Percentiles rank a stretch among this genome's conserved stretches.
Conservation (phyloP, 92 coral and sea anemone species). For the Palythoa grandiflora region DNA sequence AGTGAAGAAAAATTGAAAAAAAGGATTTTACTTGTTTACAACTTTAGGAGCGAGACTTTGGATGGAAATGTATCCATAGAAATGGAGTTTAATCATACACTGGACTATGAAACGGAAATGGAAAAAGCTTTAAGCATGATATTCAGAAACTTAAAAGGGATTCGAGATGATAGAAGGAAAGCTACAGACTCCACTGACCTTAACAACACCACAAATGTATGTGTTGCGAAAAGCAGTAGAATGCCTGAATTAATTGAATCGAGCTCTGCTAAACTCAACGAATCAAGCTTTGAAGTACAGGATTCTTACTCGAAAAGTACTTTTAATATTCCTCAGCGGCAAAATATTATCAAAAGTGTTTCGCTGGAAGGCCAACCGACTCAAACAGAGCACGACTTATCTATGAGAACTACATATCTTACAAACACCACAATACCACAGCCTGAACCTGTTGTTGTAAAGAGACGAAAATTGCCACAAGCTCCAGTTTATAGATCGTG, state of each 20-base stretch:
- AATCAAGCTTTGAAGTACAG: neutral
- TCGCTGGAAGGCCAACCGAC: constrained; percentile 3
- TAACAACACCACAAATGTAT: neutral
- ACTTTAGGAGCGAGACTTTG: neutral
- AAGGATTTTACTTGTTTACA: neutral
- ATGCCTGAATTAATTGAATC: neutral
- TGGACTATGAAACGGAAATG: constrained; percentile 46
- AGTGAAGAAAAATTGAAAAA: neutral
- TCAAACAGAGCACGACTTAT: neutral
- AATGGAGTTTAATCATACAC: constrained; percentile 9
- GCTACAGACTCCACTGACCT: neutral
- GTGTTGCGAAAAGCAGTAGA: neutral
- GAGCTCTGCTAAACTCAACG: neutral
- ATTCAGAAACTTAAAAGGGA: constrained; percentile 39
- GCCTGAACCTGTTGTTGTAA: neutral
- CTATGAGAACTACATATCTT: neutral
- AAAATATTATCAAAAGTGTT: neutral
- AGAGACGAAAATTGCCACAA: constrained; percentile 17
- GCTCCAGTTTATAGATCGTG: neutral
- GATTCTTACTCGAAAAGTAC: neutral
- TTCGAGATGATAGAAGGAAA: constrained; percentile 15
- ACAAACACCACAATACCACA: neutral
- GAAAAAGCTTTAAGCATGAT: constrained; percentile 35
- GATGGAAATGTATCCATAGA: neutral
- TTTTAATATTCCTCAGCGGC: neutral